Base-by-base conservation (phyloP, 1,140 invertebrate species). In the Nymphalis io region DNA sequence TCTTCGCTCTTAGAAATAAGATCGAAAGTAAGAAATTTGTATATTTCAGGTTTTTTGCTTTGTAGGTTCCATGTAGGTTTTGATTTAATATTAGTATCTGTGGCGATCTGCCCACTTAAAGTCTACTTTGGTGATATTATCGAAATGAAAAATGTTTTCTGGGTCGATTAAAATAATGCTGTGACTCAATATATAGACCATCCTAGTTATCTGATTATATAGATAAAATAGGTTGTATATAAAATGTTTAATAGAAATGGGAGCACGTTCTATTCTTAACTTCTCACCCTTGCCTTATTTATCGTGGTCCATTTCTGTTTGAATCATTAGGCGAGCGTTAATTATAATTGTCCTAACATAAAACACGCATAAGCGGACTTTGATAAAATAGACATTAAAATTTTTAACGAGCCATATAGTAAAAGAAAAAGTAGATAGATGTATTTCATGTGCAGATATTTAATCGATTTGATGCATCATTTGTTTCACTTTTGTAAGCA, bases 41-140 rank as follows among this genome's bases (percentile, higher is more conserved):
- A 51, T 11, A 18, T 20, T 51, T 20, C 46, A 51, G 46, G 46
- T 20, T 51, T 20, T 51, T 11, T 10, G 60, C 33, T 46, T 20
- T 51, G 6, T 51, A 16, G 18, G 60, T 48, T 46, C n/a, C 39
- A 46, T 61, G 40, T 61, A 61, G 42, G 42, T 61, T 65, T 65
- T 57, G 38, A 65, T 65, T 65, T 42, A 65, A 53, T 20, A 65
- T 65, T 65, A 65, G 13, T 21, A 18, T 12, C 27, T 33, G 27
- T 33, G 27, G 21, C 62, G 18, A 65, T 53, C 62, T 20, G 12
- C 62, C 62, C 62, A 65, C 62, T 42, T 33, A 57, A 38, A 65
- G 38, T 65, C 48, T 42, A 57, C 53, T 65, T 65, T 55, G 62
- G 51, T 57, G 51, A 57, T 57, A 42, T 65, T 57, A 42, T 40